Base-by-base conservation (phyloP, 1,140 invertebrate species). In the Listronotus oregonensis region DNA sequence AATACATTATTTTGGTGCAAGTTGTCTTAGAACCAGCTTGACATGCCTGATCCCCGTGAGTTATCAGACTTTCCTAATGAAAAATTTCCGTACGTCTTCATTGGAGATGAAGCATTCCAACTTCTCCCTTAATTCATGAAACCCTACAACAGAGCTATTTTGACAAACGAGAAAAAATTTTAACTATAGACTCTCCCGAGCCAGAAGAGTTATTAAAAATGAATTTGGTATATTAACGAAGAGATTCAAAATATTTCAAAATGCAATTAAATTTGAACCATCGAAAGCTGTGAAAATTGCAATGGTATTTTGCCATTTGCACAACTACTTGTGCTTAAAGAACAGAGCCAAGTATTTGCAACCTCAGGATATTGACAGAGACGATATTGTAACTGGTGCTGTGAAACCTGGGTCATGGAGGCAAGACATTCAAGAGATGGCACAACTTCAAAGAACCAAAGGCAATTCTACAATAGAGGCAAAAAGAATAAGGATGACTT, bases 401-500 rank as follows among this genome's bases (percentile, higher is more conserved):
- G 14, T 42, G 10, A 42, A 42, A 42, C 17, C 8, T 40, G 47
- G 47, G 8, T 61, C 59, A 61, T 50, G 39, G 59, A 51, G 14
- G 40, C 49, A 61, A 52, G 46, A 52, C 10, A 52, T 18, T 11
- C 47, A 37, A 61, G n/a, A 42, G 46, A 50, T 61, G 49, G 11
- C 34, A 39, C 12, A n/a, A 21, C 49, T 52, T 39, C 57, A 60
- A 60, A 60, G 10, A 49, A 49, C 21, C 32, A 60, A 12, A 14
- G 55, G 55, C 55, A 59, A 59, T 49, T 31, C 57, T 14, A 34
- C 57, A 59, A 43, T 44, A 21, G 39, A 43, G 15, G 55, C 40
- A 27, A 57, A 57, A 27, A 57, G 9, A 57, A 44, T 57, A 57
- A 15, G 31, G 52, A 55, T 39, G 52, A 55, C 52, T 55, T 55